Percentiles rank a stretch among this genome's conserved stretches.
Conservation (phyloP, 2,888 invertebrate species). For the Seladonia tumulorum region DNA sequence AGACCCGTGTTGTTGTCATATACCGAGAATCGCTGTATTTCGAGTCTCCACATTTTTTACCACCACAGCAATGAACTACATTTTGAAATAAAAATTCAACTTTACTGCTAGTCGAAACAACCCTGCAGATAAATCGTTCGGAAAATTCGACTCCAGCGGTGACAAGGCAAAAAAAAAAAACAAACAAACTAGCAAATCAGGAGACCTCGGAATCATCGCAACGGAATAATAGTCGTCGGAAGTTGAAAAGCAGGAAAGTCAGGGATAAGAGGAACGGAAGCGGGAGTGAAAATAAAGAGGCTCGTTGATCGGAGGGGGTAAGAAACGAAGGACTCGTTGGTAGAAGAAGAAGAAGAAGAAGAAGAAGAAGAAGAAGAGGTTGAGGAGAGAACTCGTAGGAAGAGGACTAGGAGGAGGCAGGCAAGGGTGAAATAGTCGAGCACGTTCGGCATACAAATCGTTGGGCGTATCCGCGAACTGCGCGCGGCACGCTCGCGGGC, state of each 20-base stretch:
- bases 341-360: neutral
- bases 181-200: neutral
- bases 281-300: constrained; percentile 10
- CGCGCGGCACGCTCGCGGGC: constrained; percentile 24
- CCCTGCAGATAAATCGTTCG: neutral
- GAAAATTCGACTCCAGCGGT: neutral
- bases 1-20: too few species aligned
- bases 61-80: too few species aligned
- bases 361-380: neutral
- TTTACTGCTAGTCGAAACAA: neutral
- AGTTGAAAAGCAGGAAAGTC: neutral
- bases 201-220: neutral
- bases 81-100: neutral
- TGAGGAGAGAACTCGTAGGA: neutral
- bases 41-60: too few species aligned
- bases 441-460: constrained; percentile 70
- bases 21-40: too few species aligned
- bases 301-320: neutral
- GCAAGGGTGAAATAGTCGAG: constrained; percentile 63
- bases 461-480: constrained; percentile 40
- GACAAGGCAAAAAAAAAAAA: neutral
- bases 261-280: neutral
- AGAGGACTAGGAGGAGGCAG: neutral
- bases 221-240: constrained; percentile 11
- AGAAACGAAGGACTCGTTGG: neutral